These are phyloP conservation scores for Triplophysa siluroides DNA, from an alignment of 2,113 vertebrate genomes.

Conservation along the genomic window DNA sequence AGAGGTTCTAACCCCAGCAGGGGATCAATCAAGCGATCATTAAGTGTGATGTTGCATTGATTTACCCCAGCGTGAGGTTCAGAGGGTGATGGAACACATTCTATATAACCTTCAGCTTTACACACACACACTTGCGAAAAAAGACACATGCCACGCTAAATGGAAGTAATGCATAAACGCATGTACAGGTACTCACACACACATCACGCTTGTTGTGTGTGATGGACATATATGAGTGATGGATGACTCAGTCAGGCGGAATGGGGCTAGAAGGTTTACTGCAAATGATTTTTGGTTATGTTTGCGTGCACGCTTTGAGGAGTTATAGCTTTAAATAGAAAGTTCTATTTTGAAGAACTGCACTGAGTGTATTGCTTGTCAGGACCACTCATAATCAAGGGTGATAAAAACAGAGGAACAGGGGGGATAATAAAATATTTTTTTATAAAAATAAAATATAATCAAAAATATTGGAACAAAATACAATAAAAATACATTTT, in stretches of 20 bases:
- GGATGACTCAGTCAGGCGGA: constrained; percentile 13
- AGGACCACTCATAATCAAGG: neutral
- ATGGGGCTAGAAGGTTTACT: constrained; percentile 5
- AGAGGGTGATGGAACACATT: constrained; percentile 37
- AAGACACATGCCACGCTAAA: constrained; percentile 44
- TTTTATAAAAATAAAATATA: too few species aligned
- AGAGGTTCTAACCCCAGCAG: constrained; percentile 48
- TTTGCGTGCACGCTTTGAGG: neutral
- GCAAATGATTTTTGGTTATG: neutral
- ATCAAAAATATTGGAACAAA: too few species aligned
- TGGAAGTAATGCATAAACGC: constrained; percentile 23
- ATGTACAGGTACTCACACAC: constrained; percentile 4
- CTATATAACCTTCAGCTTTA: constrained; percentile 36
- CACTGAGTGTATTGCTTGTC: neutral
- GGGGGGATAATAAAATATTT: too few species aligned
- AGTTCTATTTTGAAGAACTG: neutral
- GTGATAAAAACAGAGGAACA: neutral
- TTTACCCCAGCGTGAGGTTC: constrained; percentile 46
- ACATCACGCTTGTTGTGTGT: neutral
- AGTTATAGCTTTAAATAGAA: constrained; percentile 2
- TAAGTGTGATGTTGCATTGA: constrained; percentile 55
- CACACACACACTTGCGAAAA: constrained; percentile 23
- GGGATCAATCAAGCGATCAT: constrained; percentile 58
- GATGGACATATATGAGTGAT: constrained; percentile 24
- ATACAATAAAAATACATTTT: too few species aligned